phyloP scores from a whole-genome alignment of 2,797 vertebrate genomes.

The Cirrhinus molitorella region DNA sequence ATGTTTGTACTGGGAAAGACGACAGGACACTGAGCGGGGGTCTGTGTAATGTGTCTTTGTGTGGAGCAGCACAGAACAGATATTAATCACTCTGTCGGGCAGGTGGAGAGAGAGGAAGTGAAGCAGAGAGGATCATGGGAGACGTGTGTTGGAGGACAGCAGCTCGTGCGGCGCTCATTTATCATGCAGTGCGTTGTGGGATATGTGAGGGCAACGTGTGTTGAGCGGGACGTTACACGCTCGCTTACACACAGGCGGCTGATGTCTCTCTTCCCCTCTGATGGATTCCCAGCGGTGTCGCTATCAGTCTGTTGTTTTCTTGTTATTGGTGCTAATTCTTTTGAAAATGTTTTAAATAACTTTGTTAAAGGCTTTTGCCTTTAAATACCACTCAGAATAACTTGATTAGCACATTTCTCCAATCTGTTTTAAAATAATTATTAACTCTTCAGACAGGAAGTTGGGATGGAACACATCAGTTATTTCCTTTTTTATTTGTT shows the following conservation, averaged over 20 bases:
- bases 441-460: background rate
- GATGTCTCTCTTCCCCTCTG: conserved; percentile 11
- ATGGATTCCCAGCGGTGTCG: background rate
- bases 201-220: conserved; percentile 55
- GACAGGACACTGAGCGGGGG: background rate
- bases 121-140: conserved; percentile 33
- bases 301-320: background rate
- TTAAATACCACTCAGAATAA: background rate
- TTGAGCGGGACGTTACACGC: conserved; percentile 40
- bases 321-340: background rate
- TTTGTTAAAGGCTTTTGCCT: background rate
- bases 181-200: conserved; percentile 61
- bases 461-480: background rate
- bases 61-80: conserved; percentile 27
- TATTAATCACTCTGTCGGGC: conserved; percentile 54
- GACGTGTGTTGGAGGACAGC: conserved; percentile 35
- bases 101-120: conserved; percentile 33
- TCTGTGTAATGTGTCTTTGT: conserved; percentile 25
- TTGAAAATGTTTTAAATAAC: background rate
- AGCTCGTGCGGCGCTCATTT: conserved; percentile 54
- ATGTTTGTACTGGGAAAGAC: background rate
- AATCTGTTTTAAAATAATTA: background rate
- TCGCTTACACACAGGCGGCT: conserved; percentile 39
- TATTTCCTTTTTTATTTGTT: background rate
- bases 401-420: background rate